Conservation (phyloP, 2,888 invertebrate genomes). For the Drosophila recens region DNA sequence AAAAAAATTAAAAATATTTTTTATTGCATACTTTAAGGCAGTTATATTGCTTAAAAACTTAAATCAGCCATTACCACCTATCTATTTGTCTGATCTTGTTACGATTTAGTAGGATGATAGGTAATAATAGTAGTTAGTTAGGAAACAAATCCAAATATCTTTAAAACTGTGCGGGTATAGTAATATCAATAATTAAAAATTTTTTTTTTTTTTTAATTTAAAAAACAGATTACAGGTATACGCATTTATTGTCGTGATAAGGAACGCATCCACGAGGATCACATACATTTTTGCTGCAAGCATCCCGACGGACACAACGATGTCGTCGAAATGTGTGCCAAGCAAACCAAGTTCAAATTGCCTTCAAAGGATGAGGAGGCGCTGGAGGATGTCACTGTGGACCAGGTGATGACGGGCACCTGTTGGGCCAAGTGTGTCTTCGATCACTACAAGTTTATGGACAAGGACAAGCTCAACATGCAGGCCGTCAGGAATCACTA, state of each 20-base stretch:
- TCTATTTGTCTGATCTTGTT: no score
- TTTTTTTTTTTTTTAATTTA: no score
- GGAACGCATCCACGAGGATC: conserved; percentile 71
- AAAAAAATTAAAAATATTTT: no score
- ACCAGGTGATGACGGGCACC: conserved; percentile 59
- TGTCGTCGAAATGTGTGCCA: conserved; percentile 64
- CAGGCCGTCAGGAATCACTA: conserved; percentile 58
- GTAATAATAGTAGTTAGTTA: no score
- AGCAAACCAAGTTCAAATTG: conserved; percentile 61
- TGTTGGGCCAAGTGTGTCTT: conserved; percentile 76
- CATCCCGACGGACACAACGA: conserved; percentile 78
- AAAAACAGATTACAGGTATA: conserved; percentile 12
- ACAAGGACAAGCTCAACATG: conserved; percentile 62
- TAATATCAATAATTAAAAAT: no score
- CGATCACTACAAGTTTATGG: conserved; percentile 59
- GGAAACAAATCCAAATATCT: no score
- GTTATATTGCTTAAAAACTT: no score
- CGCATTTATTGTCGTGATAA: conserved; percentile 55
- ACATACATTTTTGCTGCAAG: conserved; percentile 74
- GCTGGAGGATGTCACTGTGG: conserved; percentile 66
- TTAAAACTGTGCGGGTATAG: no score
- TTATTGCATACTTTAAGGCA: no score
- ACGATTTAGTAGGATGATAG: no score
- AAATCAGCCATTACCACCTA: no score
- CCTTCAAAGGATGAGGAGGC: conserved; percentile 67